Evolutionary conservation across 2,888 invertebrate species (phyloP).

Genomic region (Drosophila borborema): DNA sequence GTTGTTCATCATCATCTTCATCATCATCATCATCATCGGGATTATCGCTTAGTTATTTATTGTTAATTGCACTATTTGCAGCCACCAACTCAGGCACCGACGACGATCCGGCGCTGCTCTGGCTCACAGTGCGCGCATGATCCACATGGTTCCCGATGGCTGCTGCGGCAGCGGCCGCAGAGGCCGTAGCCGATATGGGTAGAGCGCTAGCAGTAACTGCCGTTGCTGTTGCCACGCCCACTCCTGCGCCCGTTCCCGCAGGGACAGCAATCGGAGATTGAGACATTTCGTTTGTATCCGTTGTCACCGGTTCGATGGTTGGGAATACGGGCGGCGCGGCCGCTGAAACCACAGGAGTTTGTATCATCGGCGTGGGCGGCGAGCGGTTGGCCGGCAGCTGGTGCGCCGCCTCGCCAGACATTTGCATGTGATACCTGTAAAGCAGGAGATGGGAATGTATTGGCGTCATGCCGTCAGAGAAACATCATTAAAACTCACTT

Average conservation of each 20-base stretch:
- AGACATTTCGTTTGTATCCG: conserved; percentile 42
- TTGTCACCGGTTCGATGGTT: conserved; percentile 58
- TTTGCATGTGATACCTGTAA: conserved; percentile 92
- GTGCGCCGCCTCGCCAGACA: conserved; percentile 86
- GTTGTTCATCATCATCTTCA: conserved; percentile 28
- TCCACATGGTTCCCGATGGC: conserved; percentile 82
- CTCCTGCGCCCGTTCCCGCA: conserved; percentile 85
- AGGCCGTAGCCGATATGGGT: conserved; percentile 20
- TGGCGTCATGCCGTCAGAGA: neutral
- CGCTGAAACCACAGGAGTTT: conserved; percentile 87
- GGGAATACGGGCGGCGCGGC: conserved; percentile 84
- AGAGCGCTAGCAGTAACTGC: conserved; percentile 47
- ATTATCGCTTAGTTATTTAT: conserved; percentile 52
- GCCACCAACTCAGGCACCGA: conserved; percentile 79
- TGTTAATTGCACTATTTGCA: conserved; percentile 73
- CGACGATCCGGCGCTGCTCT: conserved; percentile 85
- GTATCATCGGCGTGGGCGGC: conserved; percentile 89
- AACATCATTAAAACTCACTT: conserved; percentile 74
- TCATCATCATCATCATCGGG: conserved; percentile 4
- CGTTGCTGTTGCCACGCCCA: conserved; percentile 5
- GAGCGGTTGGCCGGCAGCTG: conserved; percentile 87
- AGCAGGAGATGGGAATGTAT: neutral
- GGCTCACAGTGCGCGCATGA: conserved; percentile 89
- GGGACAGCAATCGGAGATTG: conserved; percentile 54
- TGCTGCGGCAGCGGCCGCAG: conserved; percentile 54